These are phyloP conservation scores for Acanthosepion lycidas DNA, from an alignment of 2,888 invertebrate species.

Conservation along the genomic window DNA sequence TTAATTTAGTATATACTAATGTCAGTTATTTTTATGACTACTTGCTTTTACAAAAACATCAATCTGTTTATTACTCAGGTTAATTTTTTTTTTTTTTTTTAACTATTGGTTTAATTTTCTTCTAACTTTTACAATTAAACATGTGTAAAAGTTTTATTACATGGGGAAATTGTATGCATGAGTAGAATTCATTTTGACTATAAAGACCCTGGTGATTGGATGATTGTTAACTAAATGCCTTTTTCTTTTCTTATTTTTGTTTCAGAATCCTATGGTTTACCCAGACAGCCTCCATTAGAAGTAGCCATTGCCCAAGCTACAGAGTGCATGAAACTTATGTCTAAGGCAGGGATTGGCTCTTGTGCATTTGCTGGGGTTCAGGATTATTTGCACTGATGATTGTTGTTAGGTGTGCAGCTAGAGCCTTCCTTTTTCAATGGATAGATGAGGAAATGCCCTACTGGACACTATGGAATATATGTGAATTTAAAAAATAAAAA, in stretches of 20 bases:
- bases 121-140: too few species aligned
- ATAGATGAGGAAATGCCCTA: not conserved
- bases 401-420: not conserved
- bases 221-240: not conserved
- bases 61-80: too few species aligned
- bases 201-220: not conserved
- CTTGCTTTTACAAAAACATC: too few species aligned
- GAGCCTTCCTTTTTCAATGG: not conserved
- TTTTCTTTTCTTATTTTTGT: constrained; percentile 50
- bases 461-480: constrained; percentile 34
- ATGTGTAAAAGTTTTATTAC: not conserved
- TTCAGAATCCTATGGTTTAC: constrained; percentile 91
- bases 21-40: too few species aligned
- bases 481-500: not conserved
- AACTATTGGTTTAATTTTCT: too few species aligned
- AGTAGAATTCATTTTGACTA: not conserved
- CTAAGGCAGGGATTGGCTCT: constrained; percentile 89
- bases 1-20: too few species aligned
- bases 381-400: constrained; percentile 75
- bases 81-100: too few species aligned
- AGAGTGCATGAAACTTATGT: constrained; percentile 91
- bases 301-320: constrained; percentile 92
- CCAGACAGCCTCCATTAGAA: constrained; percentile 92
- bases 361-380: constrained; percentile 95
- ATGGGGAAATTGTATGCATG: not conserved